Evolutionary conservation across 92 coral and sea anemone genomes (phyloP).

Genomic region (Epizoanthus scotinus): DNA sequence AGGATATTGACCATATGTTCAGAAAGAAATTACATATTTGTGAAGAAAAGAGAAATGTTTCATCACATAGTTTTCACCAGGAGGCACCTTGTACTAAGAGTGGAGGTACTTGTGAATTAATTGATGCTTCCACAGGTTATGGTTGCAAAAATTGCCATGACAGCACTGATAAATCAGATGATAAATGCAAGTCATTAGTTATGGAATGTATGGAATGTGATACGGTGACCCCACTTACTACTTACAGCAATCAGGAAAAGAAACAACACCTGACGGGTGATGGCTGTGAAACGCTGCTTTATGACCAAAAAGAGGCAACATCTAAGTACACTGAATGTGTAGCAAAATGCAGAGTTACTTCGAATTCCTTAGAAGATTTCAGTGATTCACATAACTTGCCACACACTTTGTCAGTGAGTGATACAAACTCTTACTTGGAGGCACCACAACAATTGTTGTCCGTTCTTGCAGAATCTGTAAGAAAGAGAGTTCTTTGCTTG

Average conservation of each 20-base stretch:
- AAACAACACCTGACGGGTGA: background rate
- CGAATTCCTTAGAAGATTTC: background rate
- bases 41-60: background rate
- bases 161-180: background rate
- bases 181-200: background rate
- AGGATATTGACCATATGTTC: background rate
- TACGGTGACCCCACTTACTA: background rate
- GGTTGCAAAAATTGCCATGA: background rate
- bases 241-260: background rate
- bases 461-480: conserved; percentile 81
- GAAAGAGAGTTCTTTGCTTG: conserved; percentile 80
- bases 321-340: background rate
- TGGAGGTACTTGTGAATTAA: background rate
- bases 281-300: background rate
- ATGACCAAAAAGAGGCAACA: background rate
- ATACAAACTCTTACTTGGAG: background rate
- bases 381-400: background rate
- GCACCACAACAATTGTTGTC: conserved; percentile 46
- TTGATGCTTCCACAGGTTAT: background rate
- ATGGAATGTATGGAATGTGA: background rate
- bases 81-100: background rate
- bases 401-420: background rate
- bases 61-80: background rate
- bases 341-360: background rate
- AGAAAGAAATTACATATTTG: background rate